phyloP scores from a whole-genome alignment of 30 jellyfish, hydroid and myxozoan species.

The Hydractinia echinata region DNA sequence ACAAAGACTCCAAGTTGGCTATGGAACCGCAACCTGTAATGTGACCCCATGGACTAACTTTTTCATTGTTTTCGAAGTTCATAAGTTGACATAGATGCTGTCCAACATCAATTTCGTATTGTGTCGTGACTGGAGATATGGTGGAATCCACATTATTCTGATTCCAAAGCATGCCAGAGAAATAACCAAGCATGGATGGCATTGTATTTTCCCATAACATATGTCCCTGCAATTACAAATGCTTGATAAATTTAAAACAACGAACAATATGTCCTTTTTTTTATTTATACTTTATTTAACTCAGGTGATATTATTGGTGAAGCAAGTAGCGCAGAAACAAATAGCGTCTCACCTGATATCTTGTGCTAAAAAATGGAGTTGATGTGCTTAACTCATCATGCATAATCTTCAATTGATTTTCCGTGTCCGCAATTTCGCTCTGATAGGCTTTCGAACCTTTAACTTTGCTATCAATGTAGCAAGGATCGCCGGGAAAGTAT shows the following conservation, averaged over 20 bases:
- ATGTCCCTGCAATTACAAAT: conserved; percentile 42
- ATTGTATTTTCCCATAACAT: conserved; percentile 55
- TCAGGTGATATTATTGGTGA: too few relatives aligned
- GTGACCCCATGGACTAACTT: conserved; percentile 57
- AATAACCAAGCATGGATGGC: neutral
- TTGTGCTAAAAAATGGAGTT: conserved; percentile 44
- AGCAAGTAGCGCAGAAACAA: too few relatives aligned
- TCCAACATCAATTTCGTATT: conserved; percentile 36
- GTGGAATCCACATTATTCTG: conserved; percentile 59
- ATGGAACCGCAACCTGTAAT: conserved; percentile 62
- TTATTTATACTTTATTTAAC: too few relatives aligned
- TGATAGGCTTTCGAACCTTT: conserved; percentile 20
- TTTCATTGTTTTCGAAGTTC: conserved; percentile 17
- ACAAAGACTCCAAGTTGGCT: conserved; percentile 51
- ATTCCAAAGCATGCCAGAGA: conserved; percentile 66
- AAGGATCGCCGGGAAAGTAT: conserved; percentile 48
- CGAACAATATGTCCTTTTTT: too few relatives aligned
- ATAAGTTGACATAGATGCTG: conserved; percentile 46
- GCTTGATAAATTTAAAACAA: too few relatives aligned
- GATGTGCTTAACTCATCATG: conserved; percentile 30
- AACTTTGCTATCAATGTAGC: conserved; percentile 28
- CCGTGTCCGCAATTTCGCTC: conserved; percentile 25
- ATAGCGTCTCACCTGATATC: conserved; percentile 38
- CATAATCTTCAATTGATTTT: conserved; percentile 22
- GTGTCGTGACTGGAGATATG: conserved; percentile 57